These are phyloP conservation scores for Vidua chalybeata DNA, from an alignment of 2,113 vertebrate species.

Conservation along the genomic window DNA sequence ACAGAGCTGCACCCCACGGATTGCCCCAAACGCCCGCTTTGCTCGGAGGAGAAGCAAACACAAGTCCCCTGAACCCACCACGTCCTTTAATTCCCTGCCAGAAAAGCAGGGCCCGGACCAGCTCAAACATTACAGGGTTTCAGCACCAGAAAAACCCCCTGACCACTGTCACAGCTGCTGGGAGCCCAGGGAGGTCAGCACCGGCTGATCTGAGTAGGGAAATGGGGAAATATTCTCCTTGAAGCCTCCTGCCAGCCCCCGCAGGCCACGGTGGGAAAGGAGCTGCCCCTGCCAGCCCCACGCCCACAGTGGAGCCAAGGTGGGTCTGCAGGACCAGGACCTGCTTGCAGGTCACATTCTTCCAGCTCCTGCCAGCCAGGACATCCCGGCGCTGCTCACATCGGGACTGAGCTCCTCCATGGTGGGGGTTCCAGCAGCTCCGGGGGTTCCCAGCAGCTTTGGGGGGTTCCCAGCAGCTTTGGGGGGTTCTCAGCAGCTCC, in stretches of 20 bases:
- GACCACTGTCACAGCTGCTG: background rate
- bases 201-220: fast-evolving
- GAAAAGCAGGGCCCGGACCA: background rate
- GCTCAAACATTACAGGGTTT: background rate
- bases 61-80: background rate
- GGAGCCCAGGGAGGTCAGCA: fast-evolving
- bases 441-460: too few relatives aligned
- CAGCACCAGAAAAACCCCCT: background rate
- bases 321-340: background rate
- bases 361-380: background rate
- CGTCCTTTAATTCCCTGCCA: slow-evolving; percentile 26
- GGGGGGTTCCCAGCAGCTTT: too few relatives aligned
- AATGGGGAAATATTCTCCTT: background rate
- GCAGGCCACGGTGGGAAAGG: fast-evolving
- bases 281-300: background rate
- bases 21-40: fast-evolving
- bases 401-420: fast-evolving
- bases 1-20: fast-evolving
- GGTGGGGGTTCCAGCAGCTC: background rate
- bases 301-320: fast-evolving
- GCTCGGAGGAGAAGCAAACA: background rate
- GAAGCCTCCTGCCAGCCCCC: background rate
- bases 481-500: too few relatives aligned
- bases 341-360: background rate
- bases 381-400: fast-evolving